Conservation (phyloP, 2,888 invertebrate species). For the Deilephila elpenor region DNA sequence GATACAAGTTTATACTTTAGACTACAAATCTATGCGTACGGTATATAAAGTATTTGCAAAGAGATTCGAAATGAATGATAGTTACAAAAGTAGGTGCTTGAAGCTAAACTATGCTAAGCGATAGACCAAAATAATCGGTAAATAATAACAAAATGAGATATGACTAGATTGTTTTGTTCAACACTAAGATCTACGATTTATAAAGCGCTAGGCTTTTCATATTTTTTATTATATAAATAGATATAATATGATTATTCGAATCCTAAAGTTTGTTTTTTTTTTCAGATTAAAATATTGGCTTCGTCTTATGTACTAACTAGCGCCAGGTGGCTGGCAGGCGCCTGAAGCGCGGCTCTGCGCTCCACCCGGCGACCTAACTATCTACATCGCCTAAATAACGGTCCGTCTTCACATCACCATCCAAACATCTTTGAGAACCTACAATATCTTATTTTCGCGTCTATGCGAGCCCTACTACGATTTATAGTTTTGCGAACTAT, state of each 20-base stretch:
- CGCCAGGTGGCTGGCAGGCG: constrained; percentile 60
- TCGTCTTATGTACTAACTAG: constrained; percentile 77
- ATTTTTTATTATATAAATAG: constrained; percentile 82
- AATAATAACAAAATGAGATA: constrained; percentile 80
- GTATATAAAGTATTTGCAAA: constrained; percentile 18
- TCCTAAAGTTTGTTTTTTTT: constrained; percentile 77
- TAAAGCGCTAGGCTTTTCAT: constrained; percentile 84
- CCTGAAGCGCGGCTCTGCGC: constrained; percentile 34
- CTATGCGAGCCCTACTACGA: constrained; percentile 68
- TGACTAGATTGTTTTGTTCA: constrained; percentile 83
- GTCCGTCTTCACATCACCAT: constrained; percentile 46
- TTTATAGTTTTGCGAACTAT: constrained; percentile 65
- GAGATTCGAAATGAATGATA: constrained; percentile 25
- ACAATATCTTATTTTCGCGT: constrained; percentile 55
- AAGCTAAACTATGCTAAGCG: constrained; percentile 85
- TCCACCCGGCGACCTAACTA: constrained; percentile 62
- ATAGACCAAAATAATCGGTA: constrained; percentile 71
- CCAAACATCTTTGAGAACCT: constrained; percentile 53
- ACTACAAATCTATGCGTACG: constrained; percentile 18
- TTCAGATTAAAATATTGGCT: constrained; percentile 82
- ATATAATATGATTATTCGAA: constrained; percentile 80
- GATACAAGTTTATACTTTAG: constrained; percentile 15
- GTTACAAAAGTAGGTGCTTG: constrained; percentile 64
- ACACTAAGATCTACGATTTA: constrained; percentile 80
- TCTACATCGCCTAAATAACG: constrained; percentile 56